Percentiles rank a stretch among this genome's conserved stretches.
Evolutionary conservation across 2,888 invertebrate species (phyloP).

Genomic region (Apamea epomidion): DNA sequence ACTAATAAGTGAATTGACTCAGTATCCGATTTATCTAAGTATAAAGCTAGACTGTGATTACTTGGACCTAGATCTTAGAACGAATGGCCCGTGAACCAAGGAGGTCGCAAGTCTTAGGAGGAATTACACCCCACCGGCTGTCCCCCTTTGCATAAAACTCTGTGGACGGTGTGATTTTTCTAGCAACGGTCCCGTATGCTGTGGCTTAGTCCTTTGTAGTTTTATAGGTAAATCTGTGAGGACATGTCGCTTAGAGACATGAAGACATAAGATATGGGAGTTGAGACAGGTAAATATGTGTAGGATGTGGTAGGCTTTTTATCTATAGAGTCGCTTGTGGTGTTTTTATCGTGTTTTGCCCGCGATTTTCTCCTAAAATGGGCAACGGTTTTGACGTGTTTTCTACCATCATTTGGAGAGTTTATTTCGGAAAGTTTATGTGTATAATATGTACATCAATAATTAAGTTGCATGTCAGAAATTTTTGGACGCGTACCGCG

Average conservation of each 20-base stretch:
- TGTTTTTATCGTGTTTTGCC: neutral
- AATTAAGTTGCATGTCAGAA: neutral
- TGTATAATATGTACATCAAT: neutral
- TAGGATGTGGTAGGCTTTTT: neutral
- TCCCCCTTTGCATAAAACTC: conserved; percentile 45
- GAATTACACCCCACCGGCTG: conserved; percentile 59
- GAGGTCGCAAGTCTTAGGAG: conserved; percentile 61
- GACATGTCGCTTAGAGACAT: neutral
- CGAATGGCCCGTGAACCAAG: conserved; percentile 55
- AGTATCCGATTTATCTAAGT: conserved; percentile 19
- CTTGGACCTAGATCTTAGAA: conserved; percentile 46
- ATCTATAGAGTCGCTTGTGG: neutral
- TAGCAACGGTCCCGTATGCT: conserved; percentile 47
- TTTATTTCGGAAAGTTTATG: neutral
- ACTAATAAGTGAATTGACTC: conserved; percentile 44
- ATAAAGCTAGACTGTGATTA: conserved; percentile 43
- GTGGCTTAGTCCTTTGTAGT: neutral
- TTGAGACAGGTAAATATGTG: neutral
- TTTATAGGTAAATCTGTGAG: neutral
- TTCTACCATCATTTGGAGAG: neutral
- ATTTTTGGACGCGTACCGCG: no score
- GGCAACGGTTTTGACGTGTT: neutral
- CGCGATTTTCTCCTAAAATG: neutral
- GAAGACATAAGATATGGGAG: neutral
- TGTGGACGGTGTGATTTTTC: conserved; percentile 17